A percentile compares a stretch with the other conserved stretches of the same genome.
Conservation (phyloP, 2,797 vertebrate genomes). For the Lithobates sylvaticus region DNA sequence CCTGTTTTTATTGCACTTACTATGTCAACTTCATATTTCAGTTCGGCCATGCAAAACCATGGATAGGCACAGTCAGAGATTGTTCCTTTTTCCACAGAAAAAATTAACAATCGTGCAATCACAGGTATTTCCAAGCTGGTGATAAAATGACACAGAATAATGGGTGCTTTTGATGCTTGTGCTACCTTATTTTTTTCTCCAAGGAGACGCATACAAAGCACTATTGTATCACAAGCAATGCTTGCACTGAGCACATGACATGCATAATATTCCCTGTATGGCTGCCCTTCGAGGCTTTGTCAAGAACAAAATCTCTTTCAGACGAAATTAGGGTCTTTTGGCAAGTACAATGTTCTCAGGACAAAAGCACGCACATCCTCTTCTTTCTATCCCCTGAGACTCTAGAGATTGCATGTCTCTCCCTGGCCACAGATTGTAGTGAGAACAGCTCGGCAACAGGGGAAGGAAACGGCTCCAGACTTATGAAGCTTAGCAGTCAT, state of each 20-base stretch:
- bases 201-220: neutral
- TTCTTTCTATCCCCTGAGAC: conserved; percentile 1
- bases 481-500: conserved; percentile 54
- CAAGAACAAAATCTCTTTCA: neutral
- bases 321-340: neutral
- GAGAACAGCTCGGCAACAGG: conserved; percentile 34
- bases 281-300: neutral
- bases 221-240: neutral
- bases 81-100: no score
- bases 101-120: no score
- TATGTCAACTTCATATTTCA: no score
- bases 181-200: neutral
- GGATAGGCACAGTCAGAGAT: no score
- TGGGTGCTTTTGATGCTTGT: neutral
- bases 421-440: conserved; percentile 35
- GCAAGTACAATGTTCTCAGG: conserved; percentile 7
- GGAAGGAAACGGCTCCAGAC: conserved; percentile 38
- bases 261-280: neutral
- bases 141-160: no score
- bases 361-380: conserved; percentile 22
- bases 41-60: no score
- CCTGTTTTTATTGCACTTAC: no score
- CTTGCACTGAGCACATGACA: neutral
- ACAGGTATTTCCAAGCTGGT: no score
- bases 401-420: conserved; percentile 16